Evolutionary conservation across 2,888 invertebrate genomes (phyloP).

Genomic region (Tinea pellionella): DNA sequence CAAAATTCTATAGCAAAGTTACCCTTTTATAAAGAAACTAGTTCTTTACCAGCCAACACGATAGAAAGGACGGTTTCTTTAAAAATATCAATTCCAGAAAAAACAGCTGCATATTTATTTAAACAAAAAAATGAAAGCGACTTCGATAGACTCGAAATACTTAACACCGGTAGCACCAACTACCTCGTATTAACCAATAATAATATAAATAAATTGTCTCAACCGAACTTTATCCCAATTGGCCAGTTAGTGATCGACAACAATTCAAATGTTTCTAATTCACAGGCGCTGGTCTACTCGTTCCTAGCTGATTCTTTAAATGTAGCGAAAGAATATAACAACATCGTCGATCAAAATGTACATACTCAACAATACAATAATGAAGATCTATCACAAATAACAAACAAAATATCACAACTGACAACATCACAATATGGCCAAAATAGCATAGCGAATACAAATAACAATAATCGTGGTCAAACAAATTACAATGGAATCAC

Average conservation of each 20-base stretch:
- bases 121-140: conserved; percentile 39
- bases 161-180: conserved; percentile 57
- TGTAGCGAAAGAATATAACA: conserved; percentile 50
- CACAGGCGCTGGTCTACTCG: conserved; percentile 60
- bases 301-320: conserved; percentile 57
- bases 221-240: conserved; percentile 41
- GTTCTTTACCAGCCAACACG: conserved; percentile 35
- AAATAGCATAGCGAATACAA: conserved; percentile 22
- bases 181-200: conserved; percentile 48
- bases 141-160: conserved; percentile 48
- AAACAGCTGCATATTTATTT: conserved; percentile 49
- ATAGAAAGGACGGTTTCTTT: conserved; percentile 58
- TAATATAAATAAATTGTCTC: conserved; percentile 22
- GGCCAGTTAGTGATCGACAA: conserved; percentile 45
- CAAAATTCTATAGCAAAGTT: conserved; percentile 38
- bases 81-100: conserved; percentile 59
- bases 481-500: conserved; percentile 21
- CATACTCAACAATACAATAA: conserved; percentile 37
- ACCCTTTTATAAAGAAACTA: conserved; percentile 45
- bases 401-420: conserved; percentile 45
- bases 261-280: conserved; percentile 52
- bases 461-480: conserved; percentile 14
- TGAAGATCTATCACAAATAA: conserved; percentile 40
- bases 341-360: conserved; percentile 41
- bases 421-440: conserved; percentile 47